A percentile compares a stretch with the other conserved stretches of the same genome.
Evolutionary conservation across 2,888 invertebrate genomes (phyloP).

Genomic region (Caenorhabditis angaria): DNA sequence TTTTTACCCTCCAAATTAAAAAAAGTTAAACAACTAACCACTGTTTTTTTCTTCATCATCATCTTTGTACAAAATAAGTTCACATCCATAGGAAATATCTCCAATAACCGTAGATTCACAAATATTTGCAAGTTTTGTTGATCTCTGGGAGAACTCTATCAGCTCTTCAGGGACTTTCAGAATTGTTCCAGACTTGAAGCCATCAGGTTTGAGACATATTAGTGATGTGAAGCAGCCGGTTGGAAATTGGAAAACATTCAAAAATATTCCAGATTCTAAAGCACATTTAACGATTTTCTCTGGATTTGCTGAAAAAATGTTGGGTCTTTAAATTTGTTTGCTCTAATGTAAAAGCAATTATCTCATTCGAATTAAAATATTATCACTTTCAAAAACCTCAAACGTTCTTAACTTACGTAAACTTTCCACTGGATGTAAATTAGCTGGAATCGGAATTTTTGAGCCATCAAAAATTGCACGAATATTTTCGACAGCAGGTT

Average conservation of each 20-base stretch:
- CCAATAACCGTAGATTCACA: constrained; percentile 30
- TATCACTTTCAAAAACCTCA: too few species aligned
- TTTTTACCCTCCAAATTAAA: too few species aligned
- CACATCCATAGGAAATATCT: constrained; percentile 34
- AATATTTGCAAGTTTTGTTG: constrained; percentile 34
- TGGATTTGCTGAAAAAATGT: constrained; percentile 30
- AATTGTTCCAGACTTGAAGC: constrained; percentile 37
- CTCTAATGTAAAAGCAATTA: too few species aligned
- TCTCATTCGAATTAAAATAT: too few species aligned
- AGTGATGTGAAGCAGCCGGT: constrained; percentile 41
- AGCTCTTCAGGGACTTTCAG: constrained; percentile 36
- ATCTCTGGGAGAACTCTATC: constrained; percentile 37
- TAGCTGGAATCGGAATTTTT: neutral
- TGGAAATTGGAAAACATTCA: constrained; percentile 40
- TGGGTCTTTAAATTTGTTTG: too few species aligned
- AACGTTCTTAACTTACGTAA: neutral
- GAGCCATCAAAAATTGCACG: neutral
- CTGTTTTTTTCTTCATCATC: neutral
- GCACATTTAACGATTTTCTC: constrained; percentile 37
- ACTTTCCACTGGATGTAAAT: neutral
- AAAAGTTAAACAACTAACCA: constrained; percentile 2
- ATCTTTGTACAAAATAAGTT: constrained; percentile 23
- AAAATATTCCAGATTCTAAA: constrained; percentile 33
- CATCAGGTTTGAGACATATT: constrained; percentile 37
- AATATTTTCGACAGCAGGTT: neutral